Percentiles rank a stretch among this genome's conserved stretches.
Evolutionary conservation across 2,888 invertebrate species (phyloP).

Genomic region (Pinctada fucata): DNA sequence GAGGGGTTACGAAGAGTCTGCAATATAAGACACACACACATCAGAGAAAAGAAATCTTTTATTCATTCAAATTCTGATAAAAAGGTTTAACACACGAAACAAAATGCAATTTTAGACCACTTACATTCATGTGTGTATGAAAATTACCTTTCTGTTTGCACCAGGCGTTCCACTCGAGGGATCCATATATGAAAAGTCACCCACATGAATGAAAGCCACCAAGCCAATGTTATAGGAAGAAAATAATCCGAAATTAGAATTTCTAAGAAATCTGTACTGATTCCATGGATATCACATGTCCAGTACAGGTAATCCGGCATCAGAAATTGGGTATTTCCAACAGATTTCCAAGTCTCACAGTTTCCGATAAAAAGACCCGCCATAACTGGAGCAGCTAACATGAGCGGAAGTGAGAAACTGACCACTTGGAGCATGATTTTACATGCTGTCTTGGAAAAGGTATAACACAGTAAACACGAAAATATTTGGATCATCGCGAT

Average conservation of each 20-base stretch:
- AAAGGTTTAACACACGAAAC: too few relatives aligned
- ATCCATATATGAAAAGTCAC: constrained; percentile 68
- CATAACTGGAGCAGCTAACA: constrained; percentile 92
- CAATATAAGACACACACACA: constrained; percentile 1
- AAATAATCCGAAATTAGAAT: constrained; percentile 57
- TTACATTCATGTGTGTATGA: too few relatives aligned
- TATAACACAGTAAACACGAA: constrained; percentile 91
- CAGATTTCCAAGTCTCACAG: constrained; percentile 90
- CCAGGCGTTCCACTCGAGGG: constrained; percentile 66
- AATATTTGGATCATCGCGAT: constrained; percentile 83
- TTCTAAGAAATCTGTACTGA: constrained; percentile 54
- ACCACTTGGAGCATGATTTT: constrained; percentile 98
- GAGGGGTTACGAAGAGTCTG: constrained; percentile 90
- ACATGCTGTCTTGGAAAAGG: constrained; percentile 96
- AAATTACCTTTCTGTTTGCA: constrained; percentile 68
- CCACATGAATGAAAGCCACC: constrained; percentile 72
- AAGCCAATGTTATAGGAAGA: constrained; percentile 60
- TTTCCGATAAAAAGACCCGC: constrained; percentile 91
- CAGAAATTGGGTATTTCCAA: constrained; percentile 73
- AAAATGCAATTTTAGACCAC: too few relatives aligned
- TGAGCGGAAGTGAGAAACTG: constrained; percentile 97
- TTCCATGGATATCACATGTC: constrained; percentile 88
- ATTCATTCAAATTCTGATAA: too few relatives aligned
- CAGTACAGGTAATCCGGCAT: constrained; percentile 87
- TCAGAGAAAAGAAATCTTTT: not conserved